Evolutionary conservation across 2,797 vertebrate genomes (phyloP).

Genomic region (Esox lucius): DNA sequence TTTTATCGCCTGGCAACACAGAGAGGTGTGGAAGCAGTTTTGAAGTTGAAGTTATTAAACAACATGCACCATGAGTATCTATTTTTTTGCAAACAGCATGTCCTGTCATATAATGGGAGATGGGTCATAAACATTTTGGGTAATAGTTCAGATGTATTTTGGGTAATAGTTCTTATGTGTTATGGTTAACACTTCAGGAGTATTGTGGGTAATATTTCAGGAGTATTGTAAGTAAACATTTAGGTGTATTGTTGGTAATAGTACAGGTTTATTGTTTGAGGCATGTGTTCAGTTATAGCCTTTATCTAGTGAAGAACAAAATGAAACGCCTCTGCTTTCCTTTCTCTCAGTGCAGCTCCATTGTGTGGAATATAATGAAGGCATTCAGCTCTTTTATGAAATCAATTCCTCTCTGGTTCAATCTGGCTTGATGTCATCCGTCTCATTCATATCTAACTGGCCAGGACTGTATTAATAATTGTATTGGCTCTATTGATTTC

Average conservation of each 20-base stretch:
- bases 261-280: conserved; percentile 26
- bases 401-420: conserved; percentile 79
- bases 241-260: background rate
- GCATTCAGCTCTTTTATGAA: conserved; percentile 74
- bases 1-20: no score
- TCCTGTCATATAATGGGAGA: no score
- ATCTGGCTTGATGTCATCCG: conserved; percentile 81
- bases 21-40: no score
- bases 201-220: no score
- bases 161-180: no score
- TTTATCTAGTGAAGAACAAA: conserved; percentile 9
- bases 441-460: conserved; percentile 79
- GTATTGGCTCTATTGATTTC: conserved; percentile 80
- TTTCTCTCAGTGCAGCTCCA: conserved; percentile 40
- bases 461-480: conserved; percentile 81
- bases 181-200: no score
- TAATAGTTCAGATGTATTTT: no score
- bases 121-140: no score
- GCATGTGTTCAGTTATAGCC: conserved; percentile 35
- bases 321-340: conserved; percentile 29
- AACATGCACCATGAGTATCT: no score
- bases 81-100: no score
- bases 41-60: no score
- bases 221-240: no score
- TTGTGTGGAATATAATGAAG: conserved; percentile 73